Evolutionary conservation across 2,113 vertebrate species (phyloP), one percentile per base, ranked within the genome.

Genomic region (Oncorhynchus clarkii): DNA sequence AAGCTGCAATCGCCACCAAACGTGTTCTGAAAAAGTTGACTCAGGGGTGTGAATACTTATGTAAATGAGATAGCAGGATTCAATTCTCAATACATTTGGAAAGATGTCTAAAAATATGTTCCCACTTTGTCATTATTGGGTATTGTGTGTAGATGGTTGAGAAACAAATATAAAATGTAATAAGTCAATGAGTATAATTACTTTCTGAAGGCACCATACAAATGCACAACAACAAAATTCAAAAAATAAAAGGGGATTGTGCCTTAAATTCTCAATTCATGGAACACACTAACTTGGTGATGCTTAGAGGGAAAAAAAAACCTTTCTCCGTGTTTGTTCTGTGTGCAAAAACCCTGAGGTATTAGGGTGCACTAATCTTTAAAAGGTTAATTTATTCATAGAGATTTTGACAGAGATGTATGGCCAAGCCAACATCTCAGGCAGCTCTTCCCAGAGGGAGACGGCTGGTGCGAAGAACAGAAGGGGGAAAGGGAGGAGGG

Each of bases 331-430:
- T 95, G 91, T 93, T 94, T 93, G 93, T 92, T 96, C 94, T 94
- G 95, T 93, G 59, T 93, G 94, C 93, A 94, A 94, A 97, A 96
- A 95, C 96, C 96, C 96, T 84, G 95, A 94, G 96, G 96, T 97
- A 97, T 95, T 95, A 96, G 95, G 94, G 96, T 93, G 95, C 95
- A 96, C 97, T 99, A 99, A 99, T 99, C 98, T 99, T 98, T 97
- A 96, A 95, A 99, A 99, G 97, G 97, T 99, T 99, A 99, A 99
- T 99, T 99, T 99, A 99, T 99, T 99, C 98, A 99, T 98, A 96
- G 97, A 98, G 96, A 95, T 97, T 97, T 95, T 98, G 98, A 99
- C 98, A 99, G 96, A 99, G 97, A 99, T 97, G 96, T 98, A 99
- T 98, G 95, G 96, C 92, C 80, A 45, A 84, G 92, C 88, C 91